Base-by-base conservation (phyloP, 2,888 invertebrate genomes). In the Stenchaetothrips biformis region DNA sequence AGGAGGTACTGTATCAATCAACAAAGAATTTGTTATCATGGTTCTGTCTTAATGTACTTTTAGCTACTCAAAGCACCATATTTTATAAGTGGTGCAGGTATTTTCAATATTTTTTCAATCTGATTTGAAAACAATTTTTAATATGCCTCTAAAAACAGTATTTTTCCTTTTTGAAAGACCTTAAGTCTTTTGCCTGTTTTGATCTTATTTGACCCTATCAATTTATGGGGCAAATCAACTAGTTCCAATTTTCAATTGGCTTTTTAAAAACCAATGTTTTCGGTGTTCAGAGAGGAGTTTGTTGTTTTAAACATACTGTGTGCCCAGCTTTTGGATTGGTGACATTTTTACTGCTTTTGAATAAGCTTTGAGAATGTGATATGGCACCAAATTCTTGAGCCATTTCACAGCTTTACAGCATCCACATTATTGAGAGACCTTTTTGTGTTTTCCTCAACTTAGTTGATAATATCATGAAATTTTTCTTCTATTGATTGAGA, bases 301-400 rank as follows among this genome's bases (percentile, higher is more conserved):
- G 11, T 74, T 74, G 67, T 74, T 74, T 74, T 8, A 74, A 74
- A 25, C 11, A 74, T 74, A 74, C 25, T n/a, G n/a, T 74, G 67
- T 74, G 67, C 67, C 25, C 67, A 74, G 67, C 67, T 74, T 74
- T 74, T 74, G 67, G 67, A 74, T 21, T 74, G 67, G 21, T 74
- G 11, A 25, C 8, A 21, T 9, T 74, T 25, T 25, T 21, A 74
- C 25, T 74, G 67, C 67, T 74, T 74, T 74, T 74, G 67, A 25
- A 11, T 74, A 74, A 74, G 67, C 67, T 74, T 74, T 74, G 67
- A 11, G 11, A 7, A 74, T 74, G 67, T 21, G 67, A 74, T 7
- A 7, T 74, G 67, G 67, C 67, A 74, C 25, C 67, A 21, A 11
- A 74, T 74, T 74, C 67, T 74, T 74, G 67, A 74, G 67, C 21